Evolutionary conservation across 2,888 invertebrate genomes (phyloP), one percentile per base, ranked within the genome.

Genomic region (Aromia moschata): DNA sequence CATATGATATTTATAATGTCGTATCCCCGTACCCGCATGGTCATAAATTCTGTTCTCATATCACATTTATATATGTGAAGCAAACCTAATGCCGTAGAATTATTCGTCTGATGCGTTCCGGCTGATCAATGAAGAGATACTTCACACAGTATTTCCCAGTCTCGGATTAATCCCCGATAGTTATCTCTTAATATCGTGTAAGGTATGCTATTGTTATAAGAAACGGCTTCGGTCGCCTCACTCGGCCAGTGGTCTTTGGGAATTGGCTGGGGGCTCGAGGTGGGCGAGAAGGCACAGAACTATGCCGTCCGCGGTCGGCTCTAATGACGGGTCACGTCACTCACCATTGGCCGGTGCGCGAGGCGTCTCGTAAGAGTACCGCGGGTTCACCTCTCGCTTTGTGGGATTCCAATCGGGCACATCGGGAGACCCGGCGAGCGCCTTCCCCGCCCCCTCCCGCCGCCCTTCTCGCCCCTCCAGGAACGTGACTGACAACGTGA

Each of bases 281-380:
- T 72, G 74, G 73, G 74, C 70, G 72, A 72, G 72, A 66, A 59
- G 58, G 45, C 63, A 65, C 65, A 55, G 65, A 65, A 64, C 65
- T 56, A 65, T 62, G 60, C 60, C 71, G 72, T 71, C 73, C 72
- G 72, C 74, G 72, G 74, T 69, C 66, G 70, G 70, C 70, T 68
- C 74, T 80, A 81, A 80, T 81, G 80, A 81, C 71, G 77, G 80
- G 80, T 77, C 78, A 76, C 79, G 80, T 81, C 81, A 80, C 74
- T 81, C 80, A 80, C 76, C 73, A 79, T 78, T 78, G 77, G 79
- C 71, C 72, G 70, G 68, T 61, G 67, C 68, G 63, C 69, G 69
- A 70, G 69, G 71, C 72, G 71, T 72, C 72, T 74, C 74, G 73
- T 74, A 75, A 78, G 76, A 74, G 74, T 73, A 74, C 72, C 75